Evolutionary conservation across 2,888 invertebrate genomes (phyloP), one percentile per base, ranked within the genome.

Genomic region (Rutpela maculata): DNA sequence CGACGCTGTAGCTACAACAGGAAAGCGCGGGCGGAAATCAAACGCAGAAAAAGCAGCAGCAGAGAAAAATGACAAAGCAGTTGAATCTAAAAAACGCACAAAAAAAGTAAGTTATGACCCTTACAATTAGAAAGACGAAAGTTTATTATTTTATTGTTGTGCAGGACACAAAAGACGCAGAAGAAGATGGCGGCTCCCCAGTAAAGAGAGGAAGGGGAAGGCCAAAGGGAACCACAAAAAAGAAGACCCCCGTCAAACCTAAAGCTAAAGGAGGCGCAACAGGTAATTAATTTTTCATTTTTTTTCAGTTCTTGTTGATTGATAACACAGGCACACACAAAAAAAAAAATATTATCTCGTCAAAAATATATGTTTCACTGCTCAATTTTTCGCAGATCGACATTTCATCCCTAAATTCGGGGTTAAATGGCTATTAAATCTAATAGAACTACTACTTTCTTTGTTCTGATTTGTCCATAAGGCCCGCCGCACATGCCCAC

Each of bases 191-290:
- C 7, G 83, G 85, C 7, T 81, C 87, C 12, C 91, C 92, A 57
- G 91, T 90, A 22, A 92, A 92, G 84, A 87, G 92, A 70, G 92
- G 92, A 11, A 90, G 92, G 57, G 92, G 92, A 60, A 88, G 92
- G 78, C 92, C 92, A 38, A 92, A 92, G 84, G 92, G 92, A 26
- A 89, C 91, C 69, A 90, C 90, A 63, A 92, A 91, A 86, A 89
- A 88, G 87, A 91, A 91, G 87, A 72, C 79, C 11, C 87, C 88
- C 19, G 84, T 86, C 15, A 90, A 89, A 84, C 84, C 90, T 12
- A 90, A 91, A 84, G 86, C 88, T n/a, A 90, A 89, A 82, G 75
- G 50, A 15, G n/a, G n/a, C n/a, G 59, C 19, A 10, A 18, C 80
- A 70, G 76, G 80, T 76, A 73, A 66, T 59, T 22, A 19, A 0